Percentiles rank a stretch among this genome's conserved stretches.
Conservation (phyloP, 2,113 vertebrate species). For the Phodopus roborovskii region DNA sequence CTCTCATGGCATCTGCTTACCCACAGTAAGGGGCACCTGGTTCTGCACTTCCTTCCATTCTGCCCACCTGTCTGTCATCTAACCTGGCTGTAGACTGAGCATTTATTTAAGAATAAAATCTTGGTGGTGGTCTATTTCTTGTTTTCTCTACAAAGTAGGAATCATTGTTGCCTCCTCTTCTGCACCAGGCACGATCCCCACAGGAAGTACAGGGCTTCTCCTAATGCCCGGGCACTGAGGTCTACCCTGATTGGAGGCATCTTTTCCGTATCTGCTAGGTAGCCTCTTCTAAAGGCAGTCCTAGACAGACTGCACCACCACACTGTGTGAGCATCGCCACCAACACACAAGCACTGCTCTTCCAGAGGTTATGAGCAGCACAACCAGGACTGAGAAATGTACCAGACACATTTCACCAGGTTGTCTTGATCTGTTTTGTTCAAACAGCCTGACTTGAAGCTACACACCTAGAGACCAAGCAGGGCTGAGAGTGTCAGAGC, state of each 20-base stretch:
- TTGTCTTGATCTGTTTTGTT: constrained; percentile 59
- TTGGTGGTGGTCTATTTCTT: constrained; percentile 62
- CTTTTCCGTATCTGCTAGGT: neutral
- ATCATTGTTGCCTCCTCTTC: neutral
- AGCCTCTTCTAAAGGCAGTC: neutral
- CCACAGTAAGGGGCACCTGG: neutral
- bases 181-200: neutral
- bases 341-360: neutral
- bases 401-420: neutral
- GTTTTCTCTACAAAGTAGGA: neutral
- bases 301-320: constrained; percentile 17
- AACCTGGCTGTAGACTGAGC: constrained; percentile 74
- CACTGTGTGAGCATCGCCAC: no score
- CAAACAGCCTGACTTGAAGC: constrained; percentile 39
- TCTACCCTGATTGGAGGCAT: neutral
- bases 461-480: neutral
- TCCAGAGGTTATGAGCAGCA: neutral
- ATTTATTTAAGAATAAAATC: constrained; percentile 82
- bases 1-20: neutral
- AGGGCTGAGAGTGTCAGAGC: no score
- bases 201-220: neutral
- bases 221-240: neutral
- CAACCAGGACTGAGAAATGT: neutral
- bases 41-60: constrained; percentile 36
- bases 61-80: constrained; percentile 13